phyloP scores from a whole-genome alignment of 2,888 invertebrate genomes.

The Rapana venosa region DNA sequence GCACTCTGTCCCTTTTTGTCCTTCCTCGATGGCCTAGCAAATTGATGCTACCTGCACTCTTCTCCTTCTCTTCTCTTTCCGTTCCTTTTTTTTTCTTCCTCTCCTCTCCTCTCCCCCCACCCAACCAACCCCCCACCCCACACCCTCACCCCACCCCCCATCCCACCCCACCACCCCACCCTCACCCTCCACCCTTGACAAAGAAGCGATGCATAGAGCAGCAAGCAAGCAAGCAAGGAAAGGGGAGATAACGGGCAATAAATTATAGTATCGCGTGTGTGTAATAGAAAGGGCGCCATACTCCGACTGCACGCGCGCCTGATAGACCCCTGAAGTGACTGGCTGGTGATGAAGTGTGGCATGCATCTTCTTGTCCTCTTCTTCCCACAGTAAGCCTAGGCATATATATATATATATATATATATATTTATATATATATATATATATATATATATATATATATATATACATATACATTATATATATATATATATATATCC shows the following conservation, averaged over 20 bases:
- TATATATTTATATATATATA: too few relatives aligned
- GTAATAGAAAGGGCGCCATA: constrained; percentile 7
- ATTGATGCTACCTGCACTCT: too few relatives aligned
- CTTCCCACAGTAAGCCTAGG: neutral
- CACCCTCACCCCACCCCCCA: too few relatives aligned
- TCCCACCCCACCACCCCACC: too few relatives aligned
- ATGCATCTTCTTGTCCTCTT: neutral
- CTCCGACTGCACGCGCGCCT: neutral
- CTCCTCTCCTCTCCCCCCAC: neutral
- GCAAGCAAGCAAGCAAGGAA: too few relatives aligned
- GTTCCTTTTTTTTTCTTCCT: neutral
- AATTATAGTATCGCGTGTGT: neutral
- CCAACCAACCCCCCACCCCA: too few relatives aligned
- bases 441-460: too few relatives aligned
- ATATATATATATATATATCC: too few relatives aligned
- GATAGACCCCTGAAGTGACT: neutral
- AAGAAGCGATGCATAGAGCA: neutral
- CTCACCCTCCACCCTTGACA: neutral
- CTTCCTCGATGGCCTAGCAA: too few relatives aligned
- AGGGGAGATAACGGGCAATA: neutral
- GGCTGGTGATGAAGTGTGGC: constrained; percentile 3
- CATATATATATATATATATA: neutral
- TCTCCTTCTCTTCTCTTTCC: neutral
- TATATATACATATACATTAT: too few relatives aligned
- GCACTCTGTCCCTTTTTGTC: too few relatives aligned